Base-by-base conservation (phyloP, 2,113 vertebrate genomes). In the Phylloscopus trochiloides region DNA sequence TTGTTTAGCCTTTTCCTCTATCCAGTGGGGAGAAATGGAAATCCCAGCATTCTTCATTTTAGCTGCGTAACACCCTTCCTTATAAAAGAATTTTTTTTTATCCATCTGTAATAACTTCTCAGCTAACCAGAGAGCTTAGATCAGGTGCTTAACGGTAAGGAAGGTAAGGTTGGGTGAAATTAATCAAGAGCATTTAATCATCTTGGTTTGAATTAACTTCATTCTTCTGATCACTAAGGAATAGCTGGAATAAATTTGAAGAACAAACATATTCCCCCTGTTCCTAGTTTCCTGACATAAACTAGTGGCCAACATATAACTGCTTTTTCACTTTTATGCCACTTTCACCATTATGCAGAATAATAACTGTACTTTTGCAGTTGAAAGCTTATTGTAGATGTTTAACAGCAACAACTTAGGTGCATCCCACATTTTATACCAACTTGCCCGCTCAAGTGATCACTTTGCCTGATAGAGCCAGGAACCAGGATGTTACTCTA, bases 191-290 rank as follows among this genome's bases (percentile, higher is more conserved):
- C 10, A 28, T 45, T 32, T 55, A 57, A 74, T 70, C 16, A 61
- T 10, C 8, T 77, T 57, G 5, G 3, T 54, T 78, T 62, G 21
- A 17, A 10, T 42, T 61, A 74, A 40, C 29, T 45, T 71, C 1
- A 36, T 31, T 82, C 61, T 50, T 77, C 43, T 67, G 19, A 78
- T 51, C 42, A 51, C 8, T 71, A 42, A 63, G 20, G 20, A 71
- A 42, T 17, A 48, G 17, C 8, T 52, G 19, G 43, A 89, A 80
- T 17, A 32, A 54, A 25, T 11, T 54, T 72, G 21, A 78, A 68
- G 22, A 59, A 19, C 2, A 8, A 59, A 19, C 2, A 8, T 29
- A 10, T 31, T 38, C 14, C 7, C 4, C 6, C 14, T 0, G 0
- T 6, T 12, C 25, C 68, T 10, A 34, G 6, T 19, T 55, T 36